Evolutionary conservation across 2,888 invertebrate species (phyloP), one percentile per base, ranked within the genome.

Genomic region (Nasonovia ribisnigri): DNA sequence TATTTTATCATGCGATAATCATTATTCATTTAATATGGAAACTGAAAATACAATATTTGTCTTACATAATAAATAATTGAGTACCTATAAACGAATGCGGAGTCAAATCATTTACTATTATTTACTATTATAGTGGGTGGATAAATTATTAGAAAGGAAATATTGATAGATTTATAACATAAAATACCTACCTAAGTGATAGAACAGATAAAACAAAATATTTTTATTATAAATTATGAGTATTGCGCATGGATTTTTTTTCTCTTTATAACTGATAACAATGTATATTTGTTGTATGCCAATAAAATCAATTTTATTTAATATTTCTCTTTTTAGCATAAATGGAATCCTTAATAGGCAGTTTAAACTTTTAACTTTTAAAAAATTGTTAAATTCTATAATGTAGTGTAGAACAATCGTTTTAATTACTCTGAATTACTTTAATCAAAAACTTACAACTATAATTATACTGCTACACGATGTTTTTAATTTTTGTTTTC

Each of bases 31-130:
- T 90, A 90, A 36, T 48, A 13, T 48, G 48, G 48, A 77, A 26
- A 90, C 57, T 36, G 77, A 77, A 77, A 26, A 90, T 88, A 88
- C 42, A 43, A 67, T 48, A n/a, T 90, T 90, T 90, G 48, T 90
- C 77, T 77, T 89, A 43, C 43, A 43, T 20, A 43, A 84, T 43
- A 84, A 84, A 84, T 84, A 89, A 88, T 26, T 54, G 29, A 48
- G 36, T 88, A n/a, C n/a, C n/a, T n/a, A 20, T 13, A 88, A 57
- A 54, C 42, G n/a, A 67, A 67, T 16, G n/a, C 67, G n/a, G 16
- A 36, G 67, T 67, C 16, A 67, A 36, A 67, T 67, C 16, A n/a
- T 36, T n/a, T 36, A 67, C 67, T 67, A 36, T 67, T 67, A 67
- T 67, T 67, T 4, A 36, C n/a, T 46, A 46, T 11, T 51, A 51